Conservation (phyloP, 2,113 vertebrate species). For the Platycercus adscitus region DNA sequence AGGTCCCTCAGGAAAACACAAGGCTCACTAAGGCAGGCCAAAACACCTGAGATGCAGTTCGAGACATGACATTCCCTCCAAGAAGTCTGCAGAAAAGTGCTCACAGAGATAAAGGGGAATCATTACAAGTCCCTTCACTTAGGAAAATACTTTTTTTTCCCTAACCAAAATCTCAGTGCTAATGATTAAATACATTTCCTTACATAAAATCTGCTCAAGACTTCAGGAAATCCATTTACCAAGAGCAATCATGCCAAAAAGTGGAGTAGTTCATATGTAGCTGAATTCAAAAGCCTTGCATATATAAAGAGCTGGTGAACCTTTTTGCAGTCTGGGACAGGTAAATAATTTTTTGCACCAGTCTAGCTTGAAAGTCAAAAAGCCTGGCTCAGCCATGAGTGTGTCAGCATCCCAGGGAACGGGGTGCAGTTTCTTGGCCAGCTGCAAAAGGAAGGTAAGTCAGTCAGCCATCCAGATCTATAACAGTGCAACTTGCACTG, state of each 20-base stretch:
- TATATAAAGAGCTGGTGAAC: neutral
- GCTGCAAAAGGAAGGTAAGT: neutral
- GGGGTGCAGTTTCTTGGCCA: neutral
- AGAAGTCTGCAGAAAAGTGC: neutral
- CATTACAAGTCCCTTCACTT: neutral
- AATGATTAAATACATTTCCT: neutral
- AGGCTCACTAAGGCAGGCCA: neutral
- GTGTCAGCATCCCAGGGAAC: neutral
- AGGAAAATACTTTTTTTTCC: neutral
- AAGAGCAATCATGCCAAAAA: neutral
- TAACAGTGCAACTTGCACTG: conserved; percentile 13
- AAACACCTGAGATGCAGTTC: neutral
- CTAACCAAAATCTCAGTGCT: neutral
- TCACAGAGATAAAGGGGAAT: neutral
- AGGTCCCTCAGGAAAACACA: neutral
- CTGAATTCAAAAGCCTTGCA: neutral
- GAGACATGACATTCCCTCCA: neutral
- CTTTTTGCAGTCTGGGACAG: neutral
- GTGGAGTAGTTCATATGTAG: neutral
- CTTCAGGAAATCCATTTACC: neutral
- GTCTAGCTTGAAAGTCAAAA: neutral
- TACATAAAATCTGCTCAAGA: neutral
- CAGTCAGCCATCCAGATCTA: neutral
- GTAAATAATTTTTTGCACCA: neutral
- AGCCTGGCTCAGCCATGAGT: neutral